Evolutionary conservation across 2,113 vertebrate genomes (phyloP).

Genomic region (Saguinus midas): DNA sequence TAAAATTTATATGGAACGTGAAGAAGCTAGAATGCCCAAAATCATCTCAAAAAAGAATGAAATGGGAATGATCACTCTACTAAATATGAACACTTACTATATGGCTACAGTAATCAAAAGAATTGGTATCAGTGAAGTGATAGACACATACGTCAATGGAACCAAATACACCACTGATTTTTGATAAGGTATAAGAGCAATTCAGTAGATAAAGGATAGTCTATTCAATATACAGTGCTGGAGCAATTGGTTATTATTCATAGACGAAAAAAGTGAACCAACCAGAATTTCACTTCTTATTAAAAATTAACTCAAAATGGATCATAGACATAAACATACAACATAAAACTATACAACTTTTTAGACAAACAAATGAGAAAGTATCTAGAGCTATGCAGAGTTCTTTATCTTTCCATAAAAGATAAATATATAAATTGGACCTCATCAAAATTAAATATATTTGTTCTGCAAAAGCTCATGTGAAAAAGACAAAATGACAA

Average conservation of each 20-base stretch:
- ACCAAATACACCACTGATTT: background rate
- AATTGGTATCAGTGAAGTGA: background rate
- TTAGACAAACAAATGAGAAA: background rate
- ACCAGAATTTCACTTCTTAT: background rate
- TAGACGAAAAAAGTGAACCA: background rate
- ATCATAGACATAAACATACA: background rate
- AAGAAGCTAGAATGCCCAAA: background rate
- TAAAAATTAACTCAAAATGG: background rate
- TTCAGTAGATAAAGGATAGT: background rate
- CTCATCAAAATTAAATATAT: background rate
- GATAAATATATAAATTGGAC: background rate
- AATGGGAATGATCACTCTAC: background rate
- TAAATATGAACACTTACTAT: background rate
- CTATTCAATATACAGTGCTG: background rate
- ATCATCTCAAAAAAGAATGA: background rate
- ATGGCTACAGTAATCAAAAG: background rate
- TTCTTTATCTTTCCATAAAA: background rate
- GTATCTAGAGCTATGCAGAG: background rate
- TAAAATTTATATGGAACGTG: background rate
- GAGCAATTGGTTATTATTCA: background rate
- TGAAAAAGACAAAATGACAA: background rate
- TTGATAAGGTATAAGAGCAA: background rate
- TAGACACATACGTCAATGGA: background rate
- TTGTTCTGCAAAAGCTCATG: background rate
- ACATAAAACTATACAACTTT: background rate